Evolutionary conservation across 2,888 invertebrate genomes (phyloP).

Genomic region (Seladonia tumulorum): DNA sequence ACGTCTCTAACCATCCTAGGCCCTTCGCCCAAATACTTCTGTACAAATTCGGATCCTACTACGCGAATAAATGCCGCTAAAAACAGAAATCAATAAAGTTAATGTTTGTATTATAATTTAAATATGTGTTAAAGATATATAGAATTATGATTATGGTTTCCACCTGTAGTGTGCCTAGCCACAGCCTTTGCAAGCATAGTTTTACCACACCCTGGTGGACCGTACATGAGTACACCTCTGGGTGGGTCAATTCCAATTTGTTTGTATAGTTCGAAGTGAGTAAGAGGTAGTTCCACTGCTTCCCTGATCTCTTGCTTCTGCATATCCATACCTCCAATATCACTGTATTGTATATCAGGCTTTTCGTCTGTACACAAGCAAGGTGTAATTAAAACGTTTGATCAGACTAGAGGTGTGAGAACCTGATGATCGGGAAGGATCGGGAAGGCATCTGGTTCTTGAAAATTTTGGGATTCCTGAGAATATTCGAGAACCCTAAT

Average conservation of each 20-base stretch:
- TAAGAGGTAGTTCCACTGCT: constrained; percentile 98
- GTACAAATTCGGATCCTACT: constrained; percentile 99
- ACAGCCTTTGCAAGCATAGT: constrained; percentile 99
- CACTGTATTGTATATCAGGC: constrained; percentile 98
- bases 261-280: constrained; percentile 99
- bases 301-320: constrained; percentile 99
- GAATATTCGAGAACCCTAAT: too few species aligned
- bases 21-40: constrained; percentile 99
- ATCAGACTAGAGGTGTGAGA: background rate
- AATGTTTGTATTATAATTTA: background rate
- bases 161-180: constrained; percentile 98
- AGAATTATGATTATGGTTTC: background rate
- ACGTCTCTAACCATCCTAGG: constrained; percentile 99
- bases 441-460: too few species aligned
- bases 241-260: constrained; percentile 99
- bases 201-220: constrained; percentile 99
- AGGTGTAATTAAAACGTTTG: constrained; percentile 17
- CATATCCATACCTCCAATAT: constrained; percentile 99
- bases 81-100: constrained; percentile 50
- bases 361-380: constrained; percentile 91
- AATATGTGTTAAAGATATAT: background rate
- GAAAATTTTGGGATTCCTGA: too few species aligned
- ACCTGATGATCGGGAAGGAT: too few species aligned
- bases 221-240: constrained; percentile 98
- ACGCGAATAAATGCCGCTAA: constrained; percentile 99